phyloP scores from a whole-genome alignment of 37 sponge, comb jelly and placozoan genomes.

The Bolinopsis microptera region DNA sequence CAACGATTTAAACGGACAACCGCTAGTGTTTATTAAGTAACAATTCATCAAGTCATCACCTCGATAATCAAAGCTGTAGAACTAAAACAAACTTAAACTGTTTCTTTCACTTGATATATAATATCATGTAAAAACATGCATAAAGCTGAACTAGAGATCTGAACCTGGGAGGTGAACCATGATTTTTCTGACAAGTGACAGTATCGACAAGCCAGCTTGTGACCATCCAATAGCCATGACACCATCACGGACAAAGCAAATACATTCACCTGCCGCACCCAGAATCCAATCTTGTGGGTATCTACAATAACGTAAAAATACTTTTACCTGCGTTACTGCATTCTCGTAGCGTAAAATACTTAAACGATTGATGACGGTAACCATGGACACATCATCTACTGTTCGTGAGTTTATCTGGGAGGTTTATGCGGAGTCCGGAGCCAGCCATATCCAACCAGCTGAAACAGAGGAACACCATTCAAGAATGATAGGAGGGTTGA shows the following conservation, averaged over 20 bases:
- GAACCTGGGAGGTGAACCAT: too few relatives aligned
- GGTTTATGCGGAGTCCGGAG: background rate
- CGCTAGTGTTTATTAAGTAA: too few relatives aligned
- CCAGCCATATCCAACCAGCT: background rate
- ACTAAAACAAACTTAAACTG: too few relatives aligned
- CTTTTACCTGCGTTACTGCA: background rate
- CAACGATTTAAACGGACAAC: background rate
- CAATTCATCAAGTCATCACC: too few relatives aligned
- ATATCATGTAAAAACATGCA: background rate
- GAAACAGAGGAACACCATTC: slow-evolving; percentile 30
- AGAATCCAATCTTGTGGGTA: too few relatives aligned
- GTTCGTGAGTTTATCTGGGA: background rate
- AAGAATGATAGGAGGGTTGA: background rate
- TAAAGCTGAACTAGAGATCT: too few relatives aligned
- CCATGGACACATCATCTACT: background rate
- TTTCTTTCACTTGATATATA: background rate
- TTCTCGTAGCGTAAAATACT: background rate
- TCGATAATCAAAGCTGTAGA: too few relatives aligned
- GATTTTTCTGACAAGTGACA: too few relatives aligned
- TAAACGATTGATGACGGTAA: background rate
- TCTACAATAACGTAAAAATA: background rate
- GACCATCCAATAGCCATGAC: too few relatives aligned
- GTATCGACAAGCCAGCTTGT: too few relatives aligned
- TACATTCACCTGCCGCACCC: too few relatives aligned
- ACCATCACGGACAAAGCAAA: too few relatives aligned